phyloP scores from a whole-genome alignment of 2,113 vertebrate genomes.

The Zosterops japonicus region DNA sequence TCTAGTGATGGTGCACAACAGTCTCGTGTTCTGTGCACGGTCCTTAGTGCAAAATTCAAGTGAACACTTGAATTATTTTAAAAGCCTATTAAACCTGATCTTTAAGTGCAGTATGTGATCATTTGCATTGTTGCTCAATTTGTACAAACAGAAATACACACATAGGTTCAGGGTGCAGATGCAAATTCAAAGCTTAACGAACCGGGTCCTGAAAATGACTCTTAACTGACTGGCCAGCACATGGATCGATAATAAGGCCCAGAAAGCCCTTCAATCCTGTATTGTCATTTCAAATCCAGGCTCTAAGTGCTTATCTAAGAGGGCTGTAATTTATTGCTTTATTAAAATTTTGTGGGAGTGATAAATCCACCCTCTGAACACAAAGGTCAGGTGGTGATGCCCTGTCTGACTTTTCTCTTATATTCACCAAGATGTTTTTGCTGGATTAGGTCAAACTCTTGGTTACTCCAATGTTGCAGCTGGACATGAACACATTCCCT shows the following conservation, averaged over 20 bases:
- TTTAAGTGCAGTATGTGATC: neutral
- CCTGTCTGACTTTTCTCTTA: neutral
- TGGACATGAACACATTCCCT: neutral
- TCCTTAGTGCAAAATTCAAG: neutral
- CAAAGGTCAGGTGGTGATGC: neutral
- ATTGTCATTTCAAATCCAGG: slow-evolving; percentile 43
- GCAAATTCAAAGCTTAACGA: slow-evolving; percentile 58
- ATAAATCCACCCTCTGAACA: slow-evolving; percentile 41
- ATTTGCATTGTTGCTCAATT: neutral
- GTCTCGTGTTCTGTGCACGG: neutral
- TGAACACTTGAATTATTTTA: neutral
- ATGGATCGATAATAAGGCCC: neutral
- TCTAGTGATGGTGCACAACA: neutral
- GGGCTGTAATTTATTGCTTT: slow-evolving; percentile 54
- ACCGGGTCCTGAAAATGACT: slow-evolving; percentile 4
- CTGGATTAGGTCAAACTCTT: neutral
- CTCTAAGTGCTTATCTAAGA: slow-evolving; percentile 39
- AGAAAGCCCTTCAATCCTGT: slow-evolving; percentile 38
- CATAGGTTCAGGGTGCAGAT: neutral
- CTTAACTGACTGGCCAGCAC: slow-evolving; percentile 17
- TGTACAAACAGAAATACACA: neutral
- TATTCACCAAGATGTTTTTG: neutral
- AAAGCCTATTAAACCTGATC: neutral
- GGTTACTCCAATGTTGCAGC: neutral
- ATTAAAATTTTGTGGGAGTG: slow-evolving; percentile 59